A percentile compares a stretch with the other conserved stretches of the same genome.
These are phyloP conservation scores for Heteronetta atricapilla DNA, from an alignment of 2,113 vertebrate species.

Conservation along the genomic window DNA sequence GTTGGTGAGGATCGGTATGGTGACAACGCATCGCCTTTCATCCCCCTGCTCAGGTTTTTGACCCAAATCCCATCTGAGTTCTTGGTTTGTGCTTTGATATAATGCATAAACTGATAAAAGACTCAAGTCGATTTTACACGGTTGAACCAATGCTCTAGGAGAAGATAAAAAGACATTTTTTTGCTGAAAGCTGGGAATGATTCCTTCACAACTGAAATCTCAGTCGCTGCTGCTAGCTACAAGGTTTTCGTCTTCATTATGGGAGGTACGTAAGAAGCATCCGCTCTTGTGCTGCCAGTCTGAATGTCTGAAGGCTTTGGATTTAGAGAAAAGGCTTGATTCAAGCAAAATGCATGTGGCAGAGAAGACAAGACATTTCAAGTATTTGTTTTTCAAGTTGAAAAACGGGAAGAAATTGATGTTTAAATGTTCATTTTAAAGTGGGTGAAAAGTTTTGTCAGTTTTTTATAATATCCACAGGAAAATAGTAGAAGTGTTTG, in stretches of 20 bases:
- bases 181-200: background rate
- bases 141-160: background rate
- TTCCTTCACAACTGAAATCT: background rate
- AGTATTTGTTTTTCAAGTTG: background rate
- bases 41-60: constrained; percentile 13
- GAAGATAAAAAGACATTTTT: constrained; percentile 16
- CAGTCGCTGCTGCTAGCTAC: background rate
- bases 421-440: background rate
- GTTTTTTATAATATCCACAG: background rate
- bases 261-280: rapidly evolving
- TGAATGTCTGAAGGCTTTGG: background rate
- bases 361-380: background rate
- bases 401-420: background rate
- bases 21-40: background rate
- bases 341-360: background rate
- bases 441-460: background rate
- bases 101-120: constrained; percentile 21
- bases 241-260: background rate
- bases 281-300: rapidly evolving
- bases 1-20: background rate
- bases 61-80: background rate
- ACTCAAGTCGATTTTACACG: background rate
- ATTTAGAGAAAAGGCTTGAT: background rate
- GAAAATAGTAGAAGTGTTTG: background rate
- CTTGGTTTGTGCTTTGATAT: background rate